Conservation (phyloP, 2,113 vertebrate species). For the Noctilio leporinus region DNA sequence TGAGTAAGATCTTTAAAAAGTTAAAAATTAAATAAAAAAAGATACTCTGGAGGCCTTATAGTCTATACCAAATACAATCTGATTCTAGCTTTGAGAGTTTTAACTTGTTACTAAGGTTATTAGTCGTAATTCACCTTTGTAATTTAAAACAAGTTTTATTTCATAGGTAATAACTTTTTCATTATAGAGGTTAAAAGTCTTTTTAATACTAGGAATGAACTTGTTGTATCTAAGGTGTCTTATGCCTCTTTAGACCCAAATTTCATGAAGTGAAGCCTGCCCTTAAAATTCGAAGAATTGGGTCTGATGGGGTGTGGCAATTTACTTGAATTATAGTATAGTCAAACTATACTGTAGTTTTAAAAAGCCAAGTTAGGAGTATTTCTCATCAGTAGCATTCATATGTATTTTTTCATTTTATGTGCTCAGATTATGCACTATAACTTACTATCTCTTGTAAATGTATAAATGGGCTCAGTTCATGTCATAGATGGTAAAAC, state of each 20-base stretch:
- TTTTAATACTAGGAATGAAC: not conserved
- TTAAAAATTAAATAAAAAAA: too few relatives aligned
- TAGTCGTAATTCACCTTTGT: constrained; percentile 42
- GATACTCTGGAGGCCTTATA: not conserved
- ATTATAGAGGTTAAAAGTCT: not conserved
- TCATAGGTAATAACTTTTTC: constrained; percentile 16
- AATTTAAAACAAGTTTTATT: constrained; percentile 27
- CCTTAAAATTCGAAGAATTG: constrained; percentile 23
- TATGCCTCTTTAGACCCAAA: not conserved
- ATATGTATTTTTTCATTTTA: constrained; percentile 43
- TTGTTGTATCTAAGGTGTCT: not conserved
- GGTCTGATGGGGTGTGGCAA: not conserved
- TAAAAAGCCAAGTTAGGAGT: not conserved
- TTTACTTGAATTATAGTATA: not conserved
- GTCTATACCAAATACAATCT: constrained; percentile 13
- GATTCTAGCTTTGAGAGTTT: constrained; percentile 40
- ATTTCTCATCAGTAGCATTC: constrained; percentile 25
- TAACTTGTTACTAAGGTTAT: constrained; percentile 45
- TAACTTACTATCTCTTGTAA: constrained; percentile 17
- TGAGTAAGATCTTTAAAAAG: too few relatives aligned
- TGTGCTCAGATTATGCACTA: not conserved
- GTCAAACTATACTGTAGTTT: too few relatives aligned
- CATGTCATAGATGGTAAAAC: constrained; percentile 14
- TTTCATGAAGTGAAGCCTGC: not conserved
- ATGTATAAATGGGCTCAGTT: not conserved